phyloP scores from a whole-genome alignment of 1,140 invertebrate species.

The Gryllus bimaculatus region DNA sequence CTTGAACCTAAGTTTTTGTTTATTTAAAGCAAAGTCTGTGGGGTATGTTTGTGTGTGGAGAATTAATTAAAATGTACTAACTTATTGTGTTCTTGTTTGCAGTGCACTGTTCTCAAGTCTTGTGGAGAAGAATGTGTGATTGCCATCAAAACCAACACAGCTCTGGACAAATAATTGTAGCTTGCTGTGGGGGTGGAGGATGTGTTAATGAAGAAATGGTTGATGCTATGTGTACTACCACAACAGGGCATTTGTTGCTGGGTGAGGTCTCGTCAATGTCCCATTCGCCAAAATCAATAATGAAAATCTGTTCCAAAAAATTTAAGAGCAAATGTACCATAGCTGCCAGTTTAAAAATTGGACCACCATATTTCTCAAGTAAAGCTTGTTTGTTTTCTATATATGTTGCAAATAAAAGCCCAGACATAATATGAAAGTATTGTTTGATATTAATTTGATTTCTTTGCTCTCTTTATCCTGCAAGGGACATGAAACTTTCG shows the following conservation, averaged over 20 bases:
- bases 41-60: no score
- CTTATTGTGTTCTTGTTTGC: constrained; percentile 29
- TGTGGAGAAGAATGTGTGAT: constrained; percentile 89
- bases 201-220: constrained; percentile 10
- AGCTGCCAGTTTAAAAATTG: constrained; percentile 12
- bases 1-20: no score
- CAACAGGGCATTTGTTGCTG: constrained; percentile 11
- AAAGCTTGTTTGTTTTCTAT: constrained; percentile 19
- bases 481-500: not conserved
- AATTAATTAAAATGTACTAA: no score
- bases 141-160: constrained; percentile 87
- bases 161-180: constrained; percentile 74
- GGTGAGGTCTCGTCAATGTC: constrained; percentile 16
- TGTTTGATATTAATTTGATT: not conserved
- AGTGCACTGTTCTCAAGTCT: constrained; percentile 85
- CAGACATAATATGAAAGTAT: not conserved
- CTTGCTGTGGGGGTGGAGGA: constrained; percentile 13
- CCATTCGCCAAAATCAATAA: constrained; percentile 14
- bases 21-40: no score
- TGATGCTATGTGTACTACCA: constrained; percentile 18
- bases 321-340: constrained; percentile 14
- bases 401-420: constrained; percentile 8
- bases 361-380: constrained; percentile 11
- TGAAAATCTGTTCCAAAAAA: constrained; percentile 3
- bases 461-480: not conserved